phyloP scores from a whole-genome alignment of 2,113 vertebrate genomes.

The Rhinogobius similis region DNA sequence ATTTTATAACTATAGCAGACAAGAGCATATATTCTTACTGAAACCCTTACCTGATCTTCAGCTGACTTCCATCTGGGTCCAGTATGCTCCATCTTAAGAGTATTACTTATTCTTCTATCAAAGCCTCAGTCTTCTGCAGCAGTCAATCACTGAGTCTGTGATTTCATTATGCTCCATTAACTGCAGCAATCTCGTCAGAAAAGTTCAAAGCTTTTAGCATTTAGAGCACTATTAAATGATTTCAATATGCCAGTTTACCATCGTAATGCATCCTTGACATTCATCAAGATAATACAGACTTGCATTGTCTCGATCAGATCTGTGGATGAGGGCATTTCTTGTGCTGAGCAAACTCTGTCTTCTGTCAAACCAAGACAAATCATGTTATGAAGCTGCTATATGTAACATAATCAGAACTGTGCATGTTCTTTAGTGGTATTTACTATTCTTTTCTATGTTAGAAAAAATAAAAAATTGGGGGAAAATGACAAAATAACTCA shows the following conservation, averaged over 20 bases:
- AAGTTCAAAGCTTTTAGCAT: constrained; percentile 70
- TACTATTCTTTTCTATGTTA: too few species aligned
- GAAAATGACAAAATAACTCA: too few species aligned
- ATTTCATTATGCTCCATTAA: constrained; percentile 67
- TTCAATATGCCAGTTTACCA: constrained; percentile 54
- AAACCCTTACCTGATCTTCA: not conserved
- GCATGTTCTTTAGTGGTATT: constrained; percentile 1
- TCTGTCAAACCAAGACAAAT: constrained; percentile 42
- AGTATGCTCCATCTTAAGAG: constrained; percentile 3
- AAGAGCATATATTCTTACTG: too few species aligned
- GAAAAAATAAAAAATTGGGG: too few species aligned
- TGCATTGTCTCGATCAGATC: constrained; percentile 43
- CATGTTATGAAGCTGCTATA: too few species aligned
- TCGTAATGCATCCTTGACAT: constrained; percentile 50
- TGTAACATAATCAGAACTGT: constrained; percentile 18
- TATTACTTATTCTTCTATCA: constrained; percentile 41
- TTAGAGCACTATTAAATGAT: constrained; percentile 58
- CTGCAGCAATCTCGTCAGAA: constrained; percentile 34
- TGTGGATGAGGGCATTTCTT: constrained; percentile 27
- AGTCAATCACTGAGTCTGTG: constrained; percentile 57
- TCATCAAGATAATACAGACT: constrained; percentile 55
- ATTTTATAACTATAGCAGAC: too few species aligned
- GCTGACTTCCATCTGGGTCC: not conserved
- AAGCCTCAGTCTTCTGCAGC: constrained; percentile 19
- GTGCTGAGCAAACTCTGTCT: too few species aligned